These are phyloP conservation scores for Drosophila guanche DNA, from an alignment of 1,140 invertebrate species.

Conservation along the genomic window DNA sequence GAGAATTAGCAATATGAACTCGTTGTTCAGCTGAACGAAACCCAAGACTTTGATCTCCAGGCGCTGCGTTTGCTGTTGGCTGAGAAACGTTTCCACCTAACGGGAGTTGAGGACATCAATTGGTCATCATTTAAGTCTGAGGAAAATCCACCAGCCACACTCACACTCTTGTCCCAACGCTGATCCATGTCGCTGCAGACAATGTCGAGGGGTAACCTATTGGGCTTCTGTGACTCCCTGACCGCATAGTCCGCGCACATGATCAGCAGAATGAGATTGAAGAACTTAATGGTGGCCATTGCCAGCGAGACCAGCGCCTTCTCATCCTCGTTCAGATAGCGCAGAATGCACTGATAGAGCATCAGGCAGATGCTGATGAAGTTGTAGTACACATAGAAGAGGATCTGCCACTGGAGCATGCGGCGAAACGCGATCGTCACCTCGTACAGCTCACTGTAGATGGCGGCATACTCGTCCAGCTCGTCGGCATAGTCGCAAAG, in stretches of 20 bases:
- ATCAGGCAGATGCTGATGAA: constrained; percentile 66
- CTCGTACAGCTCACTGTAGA: constrained; percentile 61
- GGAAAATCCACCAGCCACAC: not conserved
- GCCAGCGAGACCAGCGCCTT: constrained; percentile 33
- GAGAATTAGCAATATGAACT: constrained; percentile 66
- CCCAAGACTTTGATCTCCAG: constrained; percentile 72
- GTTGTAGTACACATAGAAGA: constrained; percentile 73
- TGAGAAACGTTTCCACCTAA: constrained; percentile 40
- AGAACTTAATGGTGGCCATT: constrained; percentile 53
- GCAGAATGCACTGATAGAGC: constrained; percentile 62
- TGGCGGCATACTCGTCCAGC: constrained; percentile 51
- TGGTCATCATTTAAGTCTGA: too few relatives aligned
- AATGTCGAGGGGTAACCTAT: constrained; percentile 52
- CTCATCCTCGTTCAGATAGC: constrained; percentile 36
- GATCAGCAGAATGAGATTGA: constrained; percentile 59
- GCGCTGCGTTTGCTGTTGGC: constrained; percentile 59
- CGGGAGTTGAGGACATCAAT: not conserved
- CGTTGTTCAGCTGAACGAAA: constrained; percentile 67
- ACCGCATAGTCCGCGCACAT: constrained; percentile 68
- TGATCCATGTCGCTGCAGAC: constrained; percentile 64
- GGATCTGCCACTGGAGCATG: constrained; percentile 69
- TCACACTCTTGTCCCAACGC: constrained; percentile 68
- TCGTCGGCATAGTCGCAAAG: constrained; percentile 62
- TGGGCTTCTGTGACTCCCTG: constrained; percentile 44
- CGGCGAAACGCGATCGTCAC: constrained; percentile 51